Conservation (phyloP, 2,113 vertebrate genomes). For the Dendropsophus ebraccatus region DNA sequence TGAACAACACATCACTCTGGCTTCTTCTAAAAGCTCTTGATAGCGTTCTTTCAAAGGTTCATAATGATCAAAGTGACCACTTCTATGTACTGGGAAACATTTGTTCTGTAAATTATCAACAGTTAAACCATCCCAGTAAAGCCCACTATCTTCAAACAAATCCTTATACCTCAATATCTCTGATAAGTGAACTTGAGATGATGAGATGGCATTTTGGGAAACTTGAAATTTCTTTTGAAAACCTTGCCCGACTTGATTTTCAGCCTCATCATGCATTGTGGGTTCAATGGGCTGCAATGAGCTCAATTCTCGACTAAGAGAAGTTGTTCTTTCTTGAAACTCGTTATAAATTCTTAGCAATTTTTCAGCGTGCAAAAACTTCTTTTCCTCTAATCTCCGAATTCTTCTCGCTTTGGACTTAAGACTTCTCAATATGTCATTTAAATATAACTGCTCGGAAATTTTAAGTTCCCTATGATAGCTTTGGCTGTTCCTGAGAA, state of each 20-base stretch:
- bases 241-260: conserved; percentile 27
- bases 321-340: conserved; percentile 68
- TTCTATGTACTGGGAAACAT: conserved; percentile 68
- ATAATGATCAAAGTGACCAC: conserved; percentile 66
- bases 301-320: conserved; percentile 74
- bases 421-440: conserved; percentile 77
- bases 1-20: conserved; percentile 72
- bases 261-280: conserved; percentile 50
- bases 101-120: conserved; percentile 67
- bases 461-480: conserved; percentile 76
- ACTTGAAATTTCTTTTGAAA: conserved; percentile 60
- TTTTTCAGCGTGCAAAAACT: conserved; percentile 73
- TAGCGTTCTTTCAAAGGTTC: conserved; percentile 70
- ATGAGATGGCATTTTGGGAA: conserved; percentile 61
- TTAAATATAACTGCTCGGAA: conserved; percentile 79
- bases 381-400: conserved; percentile 72
- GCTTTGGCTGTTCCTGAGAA: conserved; percentile 73
- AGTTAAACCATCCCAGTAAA: conserved; percentile 69
- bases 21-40: conserved; percentile 71
- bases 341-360: conserved; percentile 68
- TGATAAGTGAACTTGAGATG: conserved; percentile 64
- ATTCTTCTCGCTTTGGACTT: conserved; percentile 75
- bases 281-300: conserved; percentile 64
- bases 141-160: conserved; percentile 65
- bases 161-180: conserved; percentile 69